Percentiles rank a stretch among this genome's conserved stretches.
phyloP scores from a whole-genome alignment of 2,797 vertebrate genomes.

The Orientallactaga sibirica region DNA sequence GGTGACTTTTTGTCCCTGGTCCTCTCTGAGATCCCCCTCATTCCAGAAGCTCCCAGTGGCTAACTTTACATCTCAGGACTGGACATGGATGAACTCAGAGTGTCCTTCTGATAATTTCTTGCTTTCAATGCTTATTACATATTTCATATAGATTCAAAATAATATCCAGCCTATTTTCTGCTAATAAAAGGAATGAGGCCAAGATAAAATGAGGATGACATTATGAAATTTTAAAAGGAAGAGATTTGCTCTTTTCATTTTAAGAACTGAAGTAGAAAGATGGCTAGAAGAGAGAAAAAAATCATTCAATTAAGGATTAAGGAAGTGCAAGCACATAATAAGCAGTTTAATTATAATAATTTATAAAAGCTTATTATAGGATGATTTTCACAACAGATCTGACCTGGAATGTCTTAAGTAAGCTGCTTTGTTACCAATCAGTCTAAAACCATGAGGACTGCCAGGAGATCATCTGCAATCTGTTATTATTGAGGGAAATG shows the following conservation, averaged over 20 bases:
- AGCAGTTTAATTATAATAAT: conserved; percentile 84
- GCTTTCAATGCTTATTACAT: conserved; percentile 41
- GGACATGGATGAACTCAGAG: conserved; percentile 6
- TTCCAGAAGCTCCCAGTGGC: background rate
- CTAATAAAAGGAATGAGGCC: conserved; percentile 54
- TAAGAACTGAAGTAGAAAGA: conserved; percentile 80
- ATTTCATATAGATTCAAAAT: conserved; percentile 67
- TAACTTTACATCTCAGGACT: conserved; percentile 11
- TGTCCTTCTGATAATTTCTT: conserved; percentile 31
- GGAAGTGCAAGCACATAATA: conserved; percentile 83
- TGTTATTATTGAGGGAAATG: conserved; percentile 66
- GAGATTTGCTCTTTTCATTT: conserved; percentile 82
- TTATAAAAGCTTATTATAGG: conserved; percentile 76
- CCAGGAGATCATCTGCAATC: conserved; percentile 54
- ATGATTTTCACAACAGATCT: conserved; percentile 84
- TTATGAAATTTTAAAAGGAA: conserved; percentile 82
- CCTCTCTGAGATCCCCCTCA: background rate
- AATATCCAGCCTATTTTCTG: conserved; percentile 62
- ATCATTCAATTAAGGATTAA: conserved; percentile 77
- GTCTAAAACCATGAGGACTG: conserved; percentile 60
- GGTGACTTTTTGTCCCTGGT: conserved; percentile 17
- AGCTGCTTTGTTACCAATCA: conserved; percentile 73
- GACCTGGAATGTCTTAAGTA: conserved; percentile 79
- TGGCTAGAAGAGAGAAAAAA: conserved; percentile 80
- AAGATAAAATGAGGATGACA: conserved; percentile 71